These are phyloP conservation scores for Oppia nitens DNA, from an alignment of 1,140 invertebrate genomes.

Conservation along the genomic window DNA sequence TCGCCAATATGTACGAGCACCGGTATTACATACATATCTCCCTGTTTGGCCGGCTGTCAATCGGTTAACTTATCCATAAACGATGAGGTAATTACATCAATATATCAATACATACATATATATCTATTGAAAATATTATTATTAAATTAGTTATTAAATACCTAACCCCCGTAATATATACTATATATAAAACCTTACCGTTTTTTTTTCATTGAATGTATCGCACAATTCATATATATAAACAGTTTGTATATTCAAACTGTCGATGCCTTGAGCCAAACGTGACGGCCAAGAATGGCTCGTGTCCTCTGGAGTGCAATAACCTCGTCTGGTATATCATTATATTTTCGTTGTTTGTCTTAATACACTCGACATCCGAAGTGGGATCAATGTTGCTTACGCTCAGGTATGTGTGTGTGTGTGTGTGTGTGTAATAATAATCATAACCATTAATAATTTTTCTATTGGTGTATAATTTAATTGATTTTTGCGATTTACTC, in stretches of 20 bases:
- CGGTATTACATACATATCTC: constrained; percentile 62
- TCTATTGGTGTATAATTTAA: too few relatives aligned
- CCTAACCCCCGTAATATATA: constrained; percentile 41
- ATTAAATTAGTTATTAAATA: background rate
- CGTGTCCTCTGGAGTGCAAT: constrained; percentile 56
- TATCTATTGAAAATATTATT: background rate
- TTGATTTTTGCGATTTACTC: background rate
- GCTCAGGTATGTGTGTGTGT: too few relatives aligned
- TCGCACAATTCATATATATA: too few relatives aligned
- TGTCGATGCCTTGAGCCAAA: constrained; percentile 49
- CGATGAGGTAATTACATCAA: background rate
- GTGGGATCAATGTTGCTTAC: constrained; percentile 77
- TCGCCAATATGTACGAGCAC: constrained; percentile 62
- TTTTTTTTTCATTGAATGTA: too few relatives aligned
- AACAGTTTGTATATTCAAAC: constrained; percentile 35
- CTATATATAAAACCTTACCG: background rate
- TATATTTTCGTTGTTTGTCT: constrained; percentile 68
- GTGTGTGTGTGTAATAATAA: too few relatives aligned
- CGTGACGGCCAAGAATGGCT: constrained; percentile 41
- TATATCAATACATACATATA: background rate
- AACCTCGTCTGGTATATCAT: constrained; percentile 66
- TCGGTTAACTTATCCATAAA: constrained; percentile 13
- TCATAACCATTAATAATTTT: too few relatives aligned
- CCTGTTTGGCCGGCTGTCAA: constrained; percentile 69
- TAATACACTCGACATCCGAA: constrained; percentile 77